Evolutionary conservation across 2,888 invertebrate species (phyloP).

Genomic region (Idaea straminata): DNA sequence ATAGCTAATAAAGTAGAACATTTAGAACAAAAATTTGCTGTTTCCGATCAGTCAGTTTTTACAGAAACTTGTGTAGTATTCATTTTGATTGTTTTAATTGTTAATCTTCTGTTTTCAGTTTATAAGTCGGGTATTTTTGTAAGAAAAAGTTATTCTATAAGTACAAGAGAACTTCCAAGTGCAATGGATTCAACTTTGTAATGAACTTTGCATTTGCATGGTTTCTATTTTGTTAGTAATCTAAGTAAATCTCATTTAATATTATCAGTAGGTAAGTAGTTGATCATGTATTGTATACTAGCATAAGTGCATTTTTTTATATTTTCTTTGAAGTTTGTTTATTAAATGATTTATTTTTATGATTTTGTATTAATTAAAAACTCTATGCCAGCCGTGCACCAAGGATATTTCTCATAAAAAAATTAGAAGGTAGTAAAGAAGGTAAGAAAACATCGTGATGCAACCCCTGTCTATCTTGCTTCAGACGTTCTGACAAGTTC

Average conservation of each 20-base stretch:
- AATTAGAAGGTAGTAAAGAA: too few relatives aligned
- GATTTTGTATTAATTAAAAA: too few relatives aligned
- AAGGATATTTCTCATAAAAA: too few relatives aligned
- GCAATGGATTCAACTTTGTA: slow-evolving; percentile 46
- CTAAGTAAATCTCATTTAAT: neutral
- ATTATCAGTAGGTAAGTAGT: neutral
- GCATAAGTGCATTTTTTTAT: too few relatives aligned
- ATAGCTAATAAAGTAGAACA: neutral
- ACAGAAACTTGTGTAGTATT: slow-evolving; percentile 41
- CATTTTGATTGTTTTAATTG: slow-evolving; percentile 42
- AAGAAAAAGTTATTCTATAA: slow-evolving; percentile 35
- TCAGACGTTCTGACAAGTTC: too few relatives aligned
- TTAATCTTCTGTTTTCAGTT: slow-evolving; percentile 38
- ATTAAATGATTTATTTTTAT: too few relatives aligned
- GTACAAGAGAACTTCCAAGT: slow-evolving; percentile 41
- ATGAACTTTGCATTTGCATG: neutral
- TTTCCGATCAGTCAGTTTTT: slow-evolving; percentile 23
- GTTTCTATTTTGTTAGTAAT: neutral
- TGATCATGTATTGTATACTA: too few relatives aligned
- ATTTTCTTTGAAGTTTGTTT: too few relatives aligned
- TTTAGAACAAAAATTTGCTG: neutral
- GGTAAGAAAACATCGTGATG: too few relatives aligned
- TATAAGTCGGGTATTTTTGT: slow-evolving; percentile 41
- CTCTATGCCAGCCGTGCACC: too few relatives aligned
- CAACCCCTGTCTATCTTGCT: too few relatives aligned